Base-by-base conservation (phyloP, 1,140 invertebrate genomes). In the Drosophila novamexicana region DNA sequence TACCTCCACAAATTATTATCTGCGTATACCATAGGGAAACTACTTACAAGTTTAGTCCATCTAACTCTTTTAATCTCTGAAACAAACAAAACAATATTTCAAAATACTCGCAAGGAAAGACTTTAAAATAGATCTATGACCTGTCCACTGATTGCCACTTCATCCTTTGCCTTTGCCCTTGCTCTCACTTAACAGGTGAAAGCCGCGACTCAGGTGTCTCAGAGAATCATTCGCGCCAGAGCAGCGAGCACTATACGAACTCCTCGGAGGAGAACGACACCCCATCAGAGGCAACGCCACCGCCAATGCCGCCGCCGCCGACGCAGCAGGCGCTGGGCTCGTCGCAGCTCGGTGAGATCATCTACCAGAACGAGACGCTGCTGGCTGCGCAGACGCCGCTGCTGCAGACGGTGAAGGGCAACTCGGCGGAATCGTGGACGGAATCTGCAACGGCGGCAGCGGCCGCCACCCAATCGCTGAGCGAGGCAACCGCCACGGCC, bases 141-240 rank as follows among this genome's bases (percentile, higher is more conserved):
- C 12, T n/a, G 6, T 5, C 6, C 12, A 42, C n/a, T 42, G n/a
- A 39, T 4, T 39, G 6, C 10, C 6, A 6, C 10, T 29, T 7
- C 2, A 50, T 12, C 6, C 1, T 44, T 70, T 18, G n/a, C 16
- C 34, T 12, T 9, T 37, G 34, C 22, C 22, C 22, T 22, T 2
- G 22, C 22, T 4, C 22, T 0, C 3, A 29, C 40, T 69, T 58
- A 6, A 10, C 62, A 80, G 93, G 93, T 34, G 95, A 96, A 64
- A 95, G 95, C 71, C 93, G 96, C 53, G 96, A 97, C 91, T 96
- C 96, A 0, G 96, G 96, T 0, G 95, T 97, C 42, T 95, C 94
- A 1, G 94, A 95, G 45, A 95, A 95, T 73, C 96, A 96, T 79
- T 96, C 95, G 78, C 94, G 96, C 62, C 96, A 96, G 81, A 96